A percentile compares a stretch with the other conserved stretches of the same genome.
These are phyloP conservation scores for Grantiella picta DNA, from an alignment of 2,113 vertebrate genomes.

Conservation along the genomic window DNA sequence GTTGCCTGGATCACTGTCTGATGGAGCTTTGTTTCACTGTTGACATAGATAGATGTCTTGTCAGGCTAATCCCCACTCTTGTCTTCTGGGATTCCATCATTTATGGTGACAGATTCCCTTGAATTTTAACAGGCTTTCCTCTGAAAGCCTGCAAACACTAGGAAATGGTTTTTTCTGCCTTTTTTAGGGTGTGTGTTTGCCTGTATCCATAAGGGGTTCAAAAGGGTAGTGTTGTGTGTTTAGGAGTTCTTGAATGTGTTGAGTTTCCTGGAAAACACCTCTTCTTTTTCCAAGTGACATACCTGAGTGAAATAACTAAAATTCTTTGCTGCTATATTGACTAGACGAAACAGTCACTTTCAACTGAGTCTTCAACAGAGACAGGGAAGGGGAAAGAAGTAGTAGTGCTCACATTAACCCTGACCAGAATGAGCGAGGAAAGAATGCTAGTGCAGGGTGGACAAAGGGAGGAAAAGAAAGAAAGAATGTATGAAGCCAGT, in stretches of 20 bases:
- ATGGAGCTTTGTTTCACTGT: constrained; percentile 2
- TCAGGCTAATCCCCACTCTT: constrained; percentile 3
- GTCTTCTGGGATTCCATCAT: background rate
- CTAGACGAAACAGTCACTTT: background rate
- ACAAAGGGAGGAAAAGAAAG: background rate
- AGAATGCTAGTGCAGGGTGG: background rate
- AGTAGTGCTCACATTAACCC: background rate
- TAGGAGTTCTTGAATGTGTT: background rate
- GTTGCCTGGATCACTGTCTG: background rate
- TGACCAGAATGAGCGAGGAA: background rate
- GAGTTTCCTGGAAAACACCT: background rate
- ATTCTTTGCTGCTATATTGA: background rate
- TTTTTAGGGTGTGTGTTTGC: background rate
- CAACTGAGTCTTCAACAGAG: background rate
- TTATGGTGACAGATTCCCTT: background rate
- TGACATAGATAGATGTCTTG: constrained; percentile 11
- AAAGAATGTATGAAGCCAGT: background rate
- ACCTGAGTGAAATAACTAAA: background rate
- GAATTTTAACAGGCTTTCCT: constrained; percentile 11
- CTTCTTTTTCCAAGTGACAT: background rate
- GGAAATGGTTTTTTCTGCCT: background rate
- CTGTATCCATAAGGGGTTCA: background rate
- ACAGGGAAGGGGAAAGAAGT: background rate
- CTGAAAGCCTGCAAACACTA: background rate
- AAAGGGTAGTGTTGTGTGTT: background rate